Conservation (phyloP, 2,797 vertebrate species). For the Centroberyx gerrardi region DNA sequence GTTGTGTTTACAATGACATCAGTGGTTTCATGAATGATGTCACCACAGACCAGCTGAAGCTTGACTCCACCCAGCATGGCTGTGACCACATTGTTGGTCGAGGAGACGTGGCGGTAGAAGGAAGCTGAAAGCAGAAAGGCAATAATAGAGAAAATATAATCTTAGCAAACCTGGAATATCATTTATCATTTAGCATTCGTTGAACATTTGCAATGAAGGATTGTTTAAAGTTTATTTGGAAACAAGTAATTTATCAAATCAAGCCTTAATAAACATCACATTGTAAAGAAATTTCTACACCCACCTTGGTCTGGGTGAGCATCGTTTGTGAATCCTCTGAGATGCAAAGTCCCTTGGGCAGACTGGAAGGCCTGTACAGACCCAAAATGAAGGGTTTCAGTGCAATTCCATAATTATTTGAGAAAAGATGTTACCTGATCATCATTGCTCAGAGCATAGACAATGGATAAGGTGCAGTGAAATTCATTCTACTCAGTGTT, state of each 20-base stretch:
- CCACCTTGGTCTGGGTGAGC: constrained; percentile 59
- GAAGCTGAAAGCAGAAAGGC: constrained; percentile 35
- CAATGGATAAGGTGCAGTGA: too few relatives aligned
- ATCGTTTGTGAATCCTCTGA: constrained; percentile 66
- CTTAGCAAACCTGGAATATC: not conserved
- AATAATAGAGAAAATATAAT: constrained; percentile 5
- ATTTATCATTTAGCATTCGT: not conserved
- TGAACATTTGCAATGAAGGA: not conserved
- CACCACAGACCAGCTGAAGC: constrained; percentile 65
- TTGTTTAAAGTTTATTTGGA: not conserved
- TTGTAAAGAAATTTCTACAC: not conserved
- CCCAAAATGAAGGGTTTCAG: not conserved
- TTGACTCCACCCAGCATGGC: constrained; percentile 67
- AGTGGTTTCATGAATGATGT: constrained; percentile 68
- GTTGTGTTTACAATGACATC: constrained; percentile 80
- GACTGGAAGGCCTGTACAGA: constrained; percentile 67
- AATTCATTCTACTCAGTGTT: too few relatives aligned
- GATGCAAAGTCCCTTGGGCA: constrained; percentile 54
- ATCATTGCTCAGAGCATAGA: too few relatives aligned
- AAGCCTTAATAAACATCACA: not conserved
- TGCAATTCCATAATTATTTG: too few relatives aligned
- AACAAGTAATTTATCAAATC: not conserved
- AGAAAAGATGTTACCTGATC: too few relatives aligned
- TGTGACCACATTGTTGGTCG: constrained; percentile 51
- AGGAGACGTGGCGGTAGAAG: constrained; percentile 66